A percentile compares a stretch with the other conserved stretches of the same genome.
Evolutionary conservation across 92 coral and sea anemone genomes (phyloP).

Genomic region (Desmophyllum pertusum): DNA sequence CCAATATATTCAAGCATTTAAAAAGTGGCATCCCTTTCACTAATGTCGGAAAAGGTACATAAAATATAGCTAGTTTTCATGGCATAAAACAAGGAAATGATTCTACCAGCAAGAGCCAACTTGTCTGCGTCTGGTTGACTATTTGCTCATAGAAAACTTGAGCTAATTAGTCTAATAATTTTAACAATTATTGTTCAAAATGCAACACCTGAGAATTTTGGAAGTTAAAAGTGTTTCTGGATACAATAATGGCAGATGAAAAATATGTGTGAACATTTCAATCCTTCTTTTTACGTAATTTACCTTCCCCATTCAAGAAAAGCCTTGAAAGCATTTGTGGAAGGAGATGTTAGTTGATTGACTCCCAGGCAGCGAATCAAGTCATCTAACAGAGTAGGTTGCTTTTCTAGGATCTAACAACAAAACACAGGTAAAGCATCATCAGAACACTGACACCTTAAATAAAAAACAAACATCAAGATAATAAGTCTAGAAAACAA

Average conservation of each 20-base stretch:
- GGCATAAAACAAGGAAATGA: no score
- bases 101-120: no score
- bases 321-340: slow-evolving; percentile 61
- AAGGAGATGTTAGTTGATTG: slow-evolving; percentile 57
- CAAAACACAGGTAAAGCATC: neutral
- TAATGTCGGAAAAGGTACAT: no score
- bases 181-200: no score
- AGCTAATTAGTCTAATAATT: no score
- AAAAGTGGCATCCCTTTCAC: no score
- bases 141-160: no score
- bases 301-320: slow-evolving; percentile 49
- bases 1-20: no score
- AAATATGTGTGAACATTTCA: neutral
- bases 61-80: no score
- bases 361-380: slow-evolving; percentile 53
- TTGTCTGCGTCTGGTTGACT: no score
- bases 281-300: neutral
- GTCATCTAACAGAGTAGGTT: slow-evolving; percentile 53
- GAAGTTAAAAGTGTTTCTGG: neutral
- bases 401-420: slow-evolving; percentile 38
- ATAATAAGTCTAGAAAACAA: no score
- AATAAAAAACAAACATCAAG: neutral
- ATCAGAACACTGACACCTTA: neutral
- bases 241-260: neutral
- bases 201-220: no score